Evolutionary conservation across 2,888 invertebrate genomes (phyloP), one percentile per base, ranked within the genome.

Genomic region (Hirtodrosophila histrioides): DNA sequence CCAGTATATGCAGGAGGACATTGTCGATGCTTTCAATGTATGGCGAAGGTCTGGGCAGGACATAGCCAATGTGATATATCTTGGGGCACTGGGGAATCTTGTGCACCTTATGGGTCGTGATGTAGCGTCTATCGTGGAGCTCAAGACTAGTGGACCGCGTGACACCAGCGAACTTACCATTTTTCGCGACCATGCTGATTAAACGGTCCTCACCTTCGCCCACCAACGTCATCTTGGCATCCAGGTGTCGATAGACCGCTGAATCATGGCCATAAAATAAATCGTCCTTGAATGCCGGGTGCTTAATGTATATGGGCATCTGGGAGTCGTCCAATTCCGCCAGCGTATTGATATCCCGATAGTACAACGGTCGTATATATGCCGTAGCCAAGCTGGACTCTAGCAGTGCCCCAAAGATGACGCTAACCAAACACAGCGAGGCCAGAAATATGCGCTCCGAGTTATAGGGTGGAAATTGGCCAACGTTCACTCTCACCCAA

Each of bases 341-440:
- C 35, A 92, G 63, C 0, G 91, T 91, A 39, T 91, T 90, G 7
- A 91, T 89, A 71, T 92, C 91, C 0, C 88, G 88, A 49, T 92
- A 92, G 73, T 90, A 91, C 3, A 90, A 69, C 0, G 92, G 92
- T 4, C 87, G 88, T 41, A 91, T 91, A 51, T 91, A 91, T 0
- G 91, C 91, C 0, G 91, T 92, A 3, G 92, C 91, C 48, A 92
- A 77, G 31, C 90, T 91, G 4, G 92, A 92, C 69, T 92, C 92
- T 43, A 92, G 89, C 9, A 92, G 54, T 0, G 92, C 91, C 2
- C 91, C 91, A 54, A 92, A 90, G 31, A 91, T 91, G 7, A 92
- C 90, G 64, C 91, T 90, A 1, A 91, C 90, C 49, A 92, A 49
- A 51, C 90, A 89, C n/a, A 92, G 65, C 0, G 91, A 89, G 1